phyloP scores from a whole-genome alignment of 2,888 invertebrate genomes.

The Eremobia ochroleuca region DNA sequence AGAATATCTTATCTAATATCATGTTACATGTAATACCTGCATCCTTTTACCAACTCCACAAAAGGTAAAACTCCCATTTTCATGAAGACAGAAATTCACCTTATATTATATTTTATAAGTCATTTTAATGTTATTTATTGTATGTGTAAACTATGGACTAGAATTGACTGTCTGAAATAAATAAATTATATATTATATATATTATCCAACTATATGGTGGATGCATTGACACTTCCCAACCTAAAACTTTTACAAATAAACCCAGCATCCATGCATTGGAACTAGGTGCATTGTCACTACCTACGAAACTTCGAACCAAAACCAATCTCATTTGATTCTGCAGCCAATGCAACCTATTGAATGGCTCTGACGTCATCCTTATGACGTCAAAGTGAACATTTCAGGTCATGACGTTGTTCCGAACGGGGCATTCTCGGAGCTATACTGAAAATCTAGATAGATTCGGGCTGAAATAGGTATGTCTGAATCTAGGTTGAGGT shows the following conservation, averaged over 20 bases:
- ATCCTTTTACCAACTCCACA: neutral
- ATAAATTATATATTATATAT: too few relatives aligned
- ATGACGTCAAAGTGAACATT: conserved; percentile 52
- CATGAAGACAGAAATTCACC: neutral
- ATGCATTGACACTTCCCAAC: too few relatives aligned
- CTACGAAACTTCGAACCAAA: conserved; percentile 13
- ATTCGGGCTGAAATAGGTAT: conserved; percentile 17
- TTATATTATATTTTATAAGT: too few relatives aligned
- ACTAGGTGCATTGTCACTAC: conserved; percentile 3
- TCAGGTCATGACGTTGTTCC: conserved; percentile 55
- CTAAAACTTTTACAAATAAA: neutral
- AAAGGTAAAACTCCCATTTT: neutral
- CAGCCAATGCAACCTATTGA: conserved; percentile 39
- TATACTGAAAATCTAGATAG: conserved; percentile 42
- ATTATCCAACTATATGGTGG: too few relatives aligned
- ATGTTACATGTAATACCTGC: neutral
- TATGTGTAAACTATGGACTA: too few relatives aligned
- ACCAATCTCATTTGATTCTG: conserved; percentile 42
- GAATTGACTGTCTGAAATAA: too few relatives aligned
- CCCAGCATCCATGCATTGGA: neutral
- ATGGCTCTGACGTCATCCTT: conserved; percentile 45
- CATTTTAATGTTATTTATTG: too few relatives aligned
- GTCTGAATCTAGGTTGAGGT: conserved; percentile 34
- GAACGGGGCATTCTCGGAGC: neutral
- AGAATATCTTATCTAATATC: neutral